These are phyloP conservation scores for Rotaria magnacalcarata DNA, from an alignment of 2,888 invertebrate species.

Conservation along the genomic window DNA sequence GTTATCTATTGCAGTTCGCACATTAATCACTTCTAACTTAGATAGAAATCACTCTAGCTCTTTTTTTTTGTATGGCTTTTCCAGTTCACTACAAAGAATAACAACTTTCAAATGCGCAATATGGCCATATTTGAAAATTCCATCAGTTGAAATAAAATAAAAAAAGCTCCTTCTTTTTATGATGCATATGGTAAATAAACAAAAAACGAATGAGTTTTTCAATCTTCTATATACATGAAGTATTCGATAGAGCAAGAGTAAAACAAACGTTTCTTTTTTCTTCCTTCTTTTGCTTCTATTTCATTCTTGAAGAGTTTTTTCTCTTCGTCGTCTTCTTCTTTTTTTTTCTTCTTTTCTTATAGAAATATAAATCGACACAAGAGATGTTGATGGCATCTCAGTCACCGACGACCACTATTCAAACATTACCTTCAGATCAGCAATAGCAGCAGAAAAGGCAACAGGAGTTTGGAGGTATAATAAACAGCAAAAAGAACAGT, in stretches of 20 bases:
- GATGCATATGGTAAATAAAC: background rate
- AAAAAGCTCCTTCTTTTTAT: background rate
- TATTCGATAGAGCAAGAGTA: background rate
- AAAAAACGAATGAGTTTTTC: slow-evolving; percentile 10
- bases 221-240: background rate
- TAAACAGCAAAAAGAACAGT: background rate
- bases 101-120: too few species aligned
- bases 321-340: background rate
- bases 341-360: background rate
- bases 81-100: too few species aligned
- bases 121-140: too few species aligned
- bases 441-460: background rate
- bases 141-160: background rate
- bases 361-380: slow-evolving; percentile 22
- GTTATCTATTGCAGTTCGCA: too few species aligned
- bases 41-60: too few species aligned
- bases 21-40: too few species aligned
- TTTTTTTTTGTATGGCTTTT: too few species aligned
- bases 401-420: slow-evolving; percentile 4
- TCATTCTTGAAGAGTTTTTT: background rate
- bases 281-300: background rate
- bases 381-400: slow-evolving; percentile 31
- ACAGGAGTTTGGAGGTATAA: background rate
- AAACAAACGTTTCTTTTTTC: slow-evolving; percentile 16
- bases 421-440: slow-evolving; percentile 31